Evolutionary conservation across 92 coral and sea anemone genomes (phyloP), one percentile per base, ranked within the genome.

Genomic region (Scolanthus callimorphus): DNA sequence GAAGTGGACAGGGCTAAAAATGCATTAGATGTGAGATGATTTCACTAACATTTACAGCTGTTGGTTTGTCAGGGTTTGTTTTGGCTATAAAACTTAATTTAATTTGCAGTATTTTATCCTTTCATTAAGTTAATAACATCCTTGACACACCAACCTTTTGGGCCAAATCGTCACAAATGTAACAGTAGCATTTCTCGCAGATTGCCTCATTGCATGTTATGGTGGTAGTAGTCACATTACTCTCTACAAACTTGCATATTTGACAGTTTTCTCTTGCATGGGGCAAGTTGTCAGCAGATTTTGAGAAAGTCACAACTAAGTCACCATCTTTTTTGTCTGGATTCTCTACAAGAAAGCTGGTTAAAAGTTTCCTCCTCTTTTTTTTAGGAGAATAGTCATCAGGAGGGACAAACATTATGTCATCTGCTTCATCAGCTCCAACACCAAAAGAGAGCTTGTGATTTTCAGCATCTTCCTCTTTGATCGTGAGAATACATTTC

Each of bases 161-260:
- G n/a, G 81, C 77, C 15, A 27, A 59, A 25, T 63, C 80, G 55
- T 87, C 95, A 69, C 90, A 82, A n/a, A 82, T 80, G 60, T 55
- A 87, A 27, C 95, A 87, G 56, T 77, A 87, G 55, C 95, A 87
- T 49, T 82, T 79, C 13, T 77, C 90, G 56, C 95, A 87, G 38
- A 23, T 50, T 20, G 17, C 37, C 55, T 87, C 85, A 62, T 87
- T 87, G 25, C 79, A 80, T 20, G 86, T 50, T 2, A 57, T 51
- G 10, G 77, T 65, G 20, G 74, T 59, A 22, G 71, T 62, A 13
- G 74, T 62, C 31, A 76, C 79, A 54, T 76, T 70, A 48, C 73
- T 72, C 61, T 64, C 75, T 25, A 74, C 84, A 82, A 87, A 87
- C 25, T 59, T 82, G 24, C 61, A 44, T 15, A 20, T 59, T 29